Conservation (phyloP, 1,140 invertebrate species). For the Drosophila arawakana region DNA sequence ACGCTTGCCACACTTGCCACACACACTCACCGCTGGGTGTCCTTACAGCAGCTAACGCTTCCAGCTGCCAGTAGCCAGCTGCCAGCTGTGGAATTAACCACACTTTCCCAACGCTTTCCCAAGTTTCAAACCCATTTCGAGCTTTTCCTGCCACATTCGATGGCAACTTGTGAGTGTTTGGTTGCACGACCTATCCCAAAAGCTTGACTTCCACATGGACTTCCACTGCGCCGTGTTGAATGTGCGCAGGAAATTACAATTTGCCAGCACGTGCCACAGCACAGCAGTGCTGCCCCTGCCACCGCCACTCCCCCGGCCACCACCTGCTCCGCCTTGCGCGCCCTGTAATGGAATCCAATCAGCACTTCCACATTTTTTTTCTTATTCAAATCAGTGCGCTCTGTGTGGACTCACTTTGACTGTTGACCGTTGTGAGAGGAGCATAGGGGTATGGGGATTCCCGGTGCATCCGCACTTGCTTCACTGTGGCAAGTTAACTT, state of each 20-base stretch:
- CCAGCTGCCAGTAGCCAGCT: constrained; percentile 22
- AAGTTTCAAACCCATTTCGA: constrained; percentile 29
- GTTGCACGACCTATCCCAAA: constrained; percentile 69
- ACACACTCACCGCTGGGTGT: constrained; percentile 23
- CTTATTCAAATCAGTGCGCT: constrained; percentile 68
- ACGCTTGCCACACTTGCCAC: constrained; percentile 43
- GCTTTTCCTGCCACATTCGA: constrained; percentile 12
- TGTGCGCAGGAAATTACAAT: constrained; percentile 49
- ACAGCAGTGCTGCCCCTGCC: constrained; percentile 38
- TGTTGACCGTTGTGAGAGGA: constrained; percentile 50
- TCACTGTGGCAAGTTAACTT: constrained; percentile 5
- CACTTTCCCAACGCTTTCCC: not conserved
- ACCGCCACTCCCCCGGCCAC: constrained; percentile 8
- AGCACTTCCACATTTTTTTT: constrained; percentile 1
- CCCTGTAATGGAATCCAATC: constrained; percentile 4
- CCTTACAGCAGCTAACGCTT: constrained; percentile 40
- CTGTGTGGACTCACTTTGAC: constrained; percentile 63
- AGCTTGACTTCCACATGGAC: constrained; percentile 65
- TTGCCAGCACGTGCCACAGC: constrained; percentile 74
- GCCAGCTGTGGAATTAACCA: not conserved
- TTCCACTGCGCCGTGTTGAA: constrained; percentile 74
- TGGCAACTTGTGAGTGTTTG: not conserved
- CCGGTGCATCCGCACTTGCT: constrained; percentile 22
- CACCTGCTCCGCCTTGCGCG: constrained; percentile 4
- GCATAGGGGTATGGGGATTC: not conserved